Evolutionary conservation across 1,140 invertebrate species (phyloP), one percentile per base, ranked within the genome.

Genomic region (Harlomillsia oculata): DNA sequence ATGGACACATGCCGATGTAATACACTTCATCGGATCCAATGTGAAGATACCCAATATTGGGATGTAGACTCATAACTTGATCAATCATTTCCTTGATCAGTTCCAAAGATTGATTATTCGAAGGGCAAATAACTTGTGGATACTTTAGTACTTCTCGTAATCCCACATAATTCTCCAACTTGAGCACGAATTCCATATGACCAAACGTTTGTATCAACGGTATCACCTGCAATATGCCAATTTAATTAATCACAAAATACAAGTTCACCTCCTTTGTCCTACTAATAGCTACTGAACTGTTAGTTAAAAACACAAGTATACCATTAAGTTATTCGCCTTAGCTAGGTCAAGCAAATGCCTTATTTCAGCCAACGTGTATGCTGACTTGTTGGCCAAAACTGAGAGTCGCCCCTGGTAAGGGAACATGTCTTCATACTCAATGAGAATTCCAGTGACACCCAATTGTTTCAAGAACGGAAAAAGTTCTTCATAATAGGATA

Each of bases 1-100:
- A 41, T 20, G 58, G 51, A 64, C 76, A 78, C 45, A 71, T 63
- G 2, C 74, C 76, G 52, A 78, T 63, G 48, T 76, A 70, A 70
- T 79, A 85, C 0, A 89, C 71, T 73, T 89, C 86, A 68, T 89
- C 85, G 50, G 82, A 84, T 5, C 86, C 87, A 52, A 89, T 82
- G 63, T 89, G 85, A 5, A 89, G 68, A 64, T 83, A 82, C 36
- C 82, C 79, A 30, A 85, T 75, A 37, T 78, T 49, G 0, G 76
- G 75, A 69, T 82, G 79, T 53, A 69, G 56, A 28, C 52, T 53
- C 28, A 78, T 69, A 29, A 77, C 73, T 64, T 78, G 76, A 39
- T 66, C 54, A 18, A 81, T 74, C 71, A 82, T 78, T 55, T 73
- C 69, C 34, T 69, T 67, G 3, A 83, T 65, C 13, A 80, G 56